Evolutionary conservation across 2,888 invertebrate genomes (phyloP), one percentile per base, ranked within the genome.

Genomic region (Spilosoma lubricipeda): DNA sequence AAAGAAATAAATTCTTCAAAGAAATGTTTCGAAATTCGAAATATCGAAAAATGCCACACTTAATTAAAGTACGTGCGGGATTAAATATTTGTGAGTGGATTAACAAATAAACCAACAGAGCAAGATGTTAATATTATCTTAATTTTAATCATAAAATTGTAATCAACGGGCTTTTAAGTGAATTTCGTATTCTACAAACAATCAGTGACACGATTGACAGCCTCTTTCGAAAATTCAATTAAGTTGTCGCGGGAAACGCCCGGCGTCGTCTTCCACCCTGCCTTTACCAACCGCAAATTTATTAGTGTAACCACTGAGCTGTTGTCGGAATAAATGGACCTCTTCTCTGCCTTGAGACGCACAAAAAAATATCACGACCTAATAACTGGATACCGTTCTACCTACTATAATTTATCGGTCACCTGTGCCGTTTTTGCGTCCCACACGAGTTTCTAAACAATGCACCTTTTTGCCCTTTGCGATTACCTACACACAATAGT

Each of bases 221-320:
- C 83, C 82, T 85, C 85, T 88, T 87, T 85, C 82, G 82, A 87
- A 90, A 88, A 89, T 90, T 90, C 87, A 90, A 91, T 91, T 90
- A 90, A 89, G 86, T 78, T 78, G 76, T 80, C 82, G 88, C 89
- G 86, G 89, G 90, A 90, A 88, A 86, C 83, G 84, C 84, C 84
- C 80, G 78, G 77, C 82, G 80, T 81, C 77, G 71, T 79, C 79
- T 80, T 78, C 74, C 81, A 77, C 77, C 80, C 80, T 78, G 81
- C 78, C 81, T 82, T 85, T 85, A 80, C 81, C 77, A 79, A 86
- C 88, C 88, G 85, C 86, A 86, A 88, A 89, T 90, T 89, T 88
- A 86, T 88, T 86, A 87, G 85, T 82, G 79, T 82, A 87, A 86
- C 87, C 87, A 80, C 84, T 85, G 82, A 88, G 84, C 86, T 86